Evolutionary conservation across 2,797 vertebrate species (phyloP).

Genomic region (Phalloptychus januarius): DNA sequence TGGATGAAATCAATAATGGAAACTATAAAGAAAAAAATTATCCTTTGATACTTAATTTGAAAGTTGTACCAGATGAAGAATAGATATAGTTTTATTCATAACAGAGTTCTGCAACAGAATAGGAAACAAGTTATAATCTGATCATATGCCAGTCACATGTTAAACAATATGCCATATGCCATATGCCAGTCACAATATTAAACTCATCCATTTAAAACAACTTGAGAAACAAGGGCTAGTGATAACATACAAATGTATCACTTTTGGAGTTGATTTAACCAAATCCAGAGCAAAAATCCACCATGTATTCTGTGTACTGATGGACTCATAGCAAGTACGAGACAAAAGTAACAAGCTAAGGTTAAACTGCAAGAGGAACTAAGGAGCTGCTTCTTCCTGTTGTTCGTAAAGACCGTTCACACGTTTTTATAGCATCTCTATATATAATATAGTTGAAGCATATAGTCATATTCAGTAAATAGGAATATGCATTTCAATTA

Average conservation of each 20-base stretch:
- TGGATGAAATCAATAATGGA: not conserved
- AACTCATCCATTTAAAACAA: too few relatives aligned
- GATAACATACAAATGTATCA: too few relatives aligned
- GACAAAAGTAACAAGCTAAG: not conserved
- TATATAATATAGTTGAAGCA: too few relatives aligned
- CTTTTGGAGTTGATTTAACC: too few relatives aligned
- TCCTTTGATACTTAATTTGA: not conserved
- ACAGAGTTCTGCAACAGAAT: not conserved
- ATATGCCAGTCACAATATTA: too few relatives aligned
- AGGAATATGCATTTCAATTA: not conserved
- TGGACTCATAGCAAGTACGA: not conserved
- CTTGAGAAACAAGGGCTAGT: too few relatives aligned
- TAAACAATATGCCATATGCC: too few relatives aligned
- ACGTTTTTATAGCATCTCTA: not conserved
- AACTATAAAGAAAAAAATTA: not conserved
- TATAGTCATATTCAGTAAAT: too few relatives aligned
- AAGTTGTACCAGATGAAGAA: not conserved
- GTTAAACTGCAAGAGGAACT: not conserved
- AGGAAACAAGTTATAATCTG: not conserved
- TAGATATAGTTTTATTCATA: not conserved
- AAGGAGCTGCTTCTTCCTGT: not conserved
- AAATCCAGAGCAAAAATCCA: too few relatives aligned
- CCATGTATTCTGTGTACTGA: too few relatives aligned
- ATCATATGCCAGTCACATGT: too few relatives aligned
- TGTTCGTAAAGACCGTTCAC: not conserved